Conservation (phyloP, 2,797 vertebrate genomes). For the Phyllotis vaccarum region DNA sequence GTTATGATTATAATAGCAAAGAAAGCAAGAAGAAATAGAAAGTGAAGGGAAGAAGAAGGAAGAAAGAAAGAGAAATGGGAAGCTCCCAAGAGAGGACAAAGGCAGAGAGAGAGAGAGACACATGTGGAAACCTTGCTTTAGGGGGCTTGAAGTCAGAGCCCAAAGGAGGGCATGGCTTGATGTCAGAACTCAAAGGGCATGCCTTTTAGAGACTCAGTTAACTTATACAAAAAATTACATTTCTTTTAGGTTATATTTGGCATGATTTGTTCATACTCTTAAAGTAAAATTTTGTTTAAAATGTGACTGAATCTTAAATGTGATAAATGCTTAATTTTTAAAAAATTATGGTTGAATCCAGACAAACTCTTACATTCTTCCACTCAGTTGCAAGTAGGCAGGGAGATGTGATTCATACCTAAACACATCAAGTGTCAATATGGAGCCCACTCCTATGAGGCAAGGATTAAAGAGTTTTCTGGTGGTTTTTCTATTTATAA, state of each 20-base stretch:
- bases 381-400: not conserved
- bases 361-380: not conserved
- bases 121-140: too few relatives aligned
- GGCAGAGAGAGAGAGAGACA: too few relatives aligned
- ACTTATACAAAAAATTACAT: not conserved
- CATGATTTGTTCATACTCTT: not conserved
- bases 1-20: too few relatives aligned
- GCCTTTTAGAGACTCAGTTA: not conserved
- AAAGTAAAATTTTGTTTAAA: constrained; percentile 27
- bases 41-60: too few relatives aligned
- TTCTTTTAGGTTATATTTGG: not conserved
- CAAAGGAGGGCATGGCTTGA: too few relatives aligned
- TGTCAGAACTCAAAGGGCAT: too few relatives aligned
- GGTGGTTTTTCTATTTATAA: not conserved
- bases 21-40: too few relatives aligned
- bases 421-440: not conserved
- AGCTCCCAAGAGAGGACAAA: too few relatives aligned
- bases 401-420: not conserved
- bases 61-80: too few relatives aligned
- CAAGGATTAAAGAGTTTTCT: not conserved
- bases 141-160: too few relatives aligned
- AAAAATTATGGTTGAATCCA: too few relatives aligned
- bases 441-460: not conserved
- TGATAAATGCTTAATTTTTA: too few relatives aligned
- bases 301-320: not conserved